A percentile compares a stretch with the other conserved stretches of the same genome.
These are phyloP conservation scores for Scophthalmus maximus DNA, from an alignment of 2,113 vertebrate genomes.

Conservation along the genomic window DNA sequence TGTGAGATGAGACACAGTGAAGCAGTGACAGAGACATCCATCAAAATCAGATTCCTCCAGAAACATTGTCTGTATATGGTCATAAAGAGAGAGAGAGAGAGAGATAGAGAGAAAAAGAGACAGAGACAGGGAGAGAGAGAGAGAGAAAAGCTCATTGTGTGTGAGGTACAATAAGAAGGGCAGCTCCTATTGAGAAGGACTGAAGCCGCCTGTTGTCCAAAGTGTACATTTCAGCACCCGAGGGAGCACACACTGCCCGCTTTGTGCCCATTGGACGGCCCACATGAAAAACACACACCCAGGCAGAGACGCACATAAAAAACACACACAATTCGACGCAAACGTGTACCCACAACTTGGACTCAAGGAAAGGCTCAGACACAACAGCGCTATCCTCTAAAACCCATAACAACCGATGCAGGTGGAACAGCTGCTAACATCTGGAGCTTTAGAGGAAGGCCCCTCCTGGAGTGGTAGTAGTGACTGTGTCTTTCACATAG, in stretches of 20 bases:
- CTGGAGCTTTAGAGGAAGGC: not conserved
- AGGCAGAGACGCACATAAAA: conserved; percentile 53
- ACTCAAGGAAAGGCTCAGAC: conserved; percentile 18
- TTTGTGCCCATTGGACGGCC: conserved; percentile 78
- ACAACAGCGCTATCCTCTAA: not conserved
- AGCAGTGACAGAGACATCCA: conserved; percentile 36
- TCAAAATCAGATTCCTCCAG: conserved; percentile 47
- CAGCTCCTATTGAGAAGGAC: conserved; percentile 86
- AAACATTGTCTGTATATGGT: conserved; percentile 66
- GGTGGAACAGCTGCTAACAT: conserved; percentile 1
- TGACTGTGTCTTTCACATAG: conserved; percentile 8
- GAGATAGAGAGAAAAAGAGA: conserved; percentile 75
- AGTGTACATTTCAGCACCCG: conserved; percentile 80
- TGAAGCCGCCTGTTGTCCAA: conserved; percentile 82
- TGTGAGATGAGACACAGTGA: conserved; percentile 32
- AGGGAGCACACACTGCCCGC: conserved; percentile 78
- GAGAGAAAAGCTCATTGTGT: conserved; percentile 85
- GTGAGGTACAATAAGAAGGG: conserved; percentile 86
- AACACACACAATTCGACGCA: conserved; percentile 52
- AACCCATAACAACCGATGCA: not conserved
- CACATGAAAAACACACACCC: conserved; percentile 72
- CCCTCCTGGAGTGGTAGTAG: not conserved
- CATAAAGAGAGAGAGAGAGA: conserved; percentile 62
- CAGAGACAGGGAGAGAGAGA: conserved; percentile 62
- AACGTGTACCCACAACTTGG: conserved; percentile 35